Evolutionary conservation across 2,797 vertebrate species (phyloP).

Genomic region (Toxotes lorentzi): DNA sequence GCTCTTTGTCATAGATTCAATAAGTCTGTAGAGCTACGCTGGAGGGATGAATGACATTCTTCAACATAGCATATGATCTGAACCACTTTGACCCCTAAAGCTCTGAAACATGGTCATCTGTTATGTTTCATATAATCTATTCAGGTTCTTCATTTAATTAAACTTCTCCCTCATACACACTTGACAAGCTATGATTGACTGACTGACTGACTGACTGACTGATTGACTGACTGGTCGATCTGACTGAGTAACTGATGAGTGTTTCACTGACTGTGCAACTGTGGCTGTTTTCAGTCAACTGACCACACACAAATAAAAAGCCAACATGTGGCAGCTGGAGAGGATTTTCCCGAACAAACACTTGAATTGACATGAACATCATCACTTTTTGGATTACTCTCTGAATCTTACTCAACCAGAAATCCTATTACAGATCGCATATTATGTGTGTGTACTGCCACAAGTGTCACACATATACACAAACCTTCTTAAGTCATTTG

Average conservation of each 20-base stretch:
- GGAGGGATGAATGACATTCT: background rate
- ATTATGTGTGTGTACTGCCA: background rate
- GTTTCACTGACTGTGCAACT: background rate
- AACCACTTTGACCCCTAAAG: background rate
- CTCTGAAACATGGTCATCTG: background rate
- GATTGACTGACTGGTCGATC: conserved; percentile 33
- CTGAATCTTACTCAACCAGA: conserved; percentile 61
- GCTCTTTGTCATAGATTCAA: background rate
- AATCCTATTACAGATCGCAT: conserved; percentile 65
- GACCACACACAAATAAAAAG: conserved; percentile 28
- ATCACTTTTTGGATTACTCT: conserved; percentile 56
- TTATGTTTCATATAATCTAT: conserved; percentile 12
- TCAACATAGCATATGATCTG: background rate
- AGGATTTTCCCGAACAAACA: conserved; percentile 38
- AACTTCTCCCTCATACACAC: conserved; percentile 13
- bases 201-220: conserved; percentile 32
- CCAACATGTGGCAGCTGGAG: conserved; percentile 11
- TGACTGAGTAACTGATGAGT: conserved; percentile 10
- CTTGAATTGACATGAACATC: conserved; percentile 54
- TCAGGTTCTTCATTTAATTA: conserved; percentile 24
- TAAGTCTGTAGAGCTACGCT: background rate
- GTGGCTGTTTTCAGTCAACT: conserved; percentile 14
- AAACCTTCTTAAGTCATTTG: conserved; percentile 40
- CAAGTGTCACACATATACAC: background rate
- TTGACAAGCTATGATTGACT: conserved; percentile 12